Conservation (phyloP, 2,888 invertebrate genomes). For the Agrotis exclamationis region DNA sequence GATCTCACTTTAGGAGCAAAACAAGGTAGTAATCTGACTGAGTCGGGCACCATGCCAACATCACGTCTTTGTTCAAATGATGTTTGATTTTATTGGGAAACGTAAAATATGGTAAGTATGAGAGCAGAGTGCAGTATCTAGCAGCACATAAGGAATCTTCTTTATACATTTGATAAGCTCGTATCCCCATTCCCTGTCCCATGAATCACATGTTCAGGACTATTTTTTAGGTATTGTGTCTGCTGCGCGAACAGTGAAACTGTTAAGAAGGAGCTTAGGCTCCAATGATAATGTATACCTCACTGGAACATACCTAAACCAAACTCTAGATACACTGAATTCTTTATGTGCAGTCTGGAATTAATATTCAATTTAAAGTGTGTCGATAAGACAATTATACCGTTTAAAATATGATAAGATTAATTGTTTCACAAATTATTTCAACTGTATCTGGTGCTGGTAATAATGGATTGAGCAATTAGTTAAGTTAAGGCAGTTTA, state of each 20-base stretch:
- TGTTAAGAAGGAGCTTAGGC: background rate
- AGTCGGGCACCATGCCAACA: slow-evolving; percentile 50
- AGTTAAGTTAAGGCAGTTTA: slow-evolving; percentile 1
- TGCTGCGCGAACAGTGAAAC: no score
- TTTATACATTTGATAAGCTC: background rate
- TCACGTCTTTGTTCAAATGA: slow-evolving; percentile 50
- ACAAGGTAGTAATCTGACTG: slow-evolving; percentile 46
- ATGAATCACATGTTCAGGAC: no score
- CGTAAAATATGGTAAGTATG: slow-evolving; percentile 20
- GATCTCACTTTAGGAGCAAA: slow-evolving; percentile 32
- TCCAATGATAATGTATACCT: slow-evolving; percentile 3
- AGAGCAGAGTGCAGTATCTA: slow-evolving; percentile 1
- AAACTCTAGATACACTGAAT: slow-evolving; percentile 6
- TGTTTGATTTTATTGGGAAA: slow-evolving; percentile 49
- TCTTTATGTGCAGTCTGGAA: slow-evolving; percentile 4
- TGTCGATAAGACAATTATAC: slow-evolving; percentile 39
- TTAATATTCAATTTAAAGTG: slow-evolving; percentile 30
- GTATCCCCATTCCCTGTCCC: no score
- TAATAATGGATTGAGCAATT: slow-evolving; percentile 27
- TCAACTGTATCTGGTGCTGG: slow-evolving; percentile 9
- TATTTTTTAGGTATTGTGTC: no score
- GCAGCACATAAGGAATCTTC: background rate
- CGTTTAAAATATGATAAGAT: slow-evolving; percentile 40
- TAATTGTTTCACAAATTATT: slow-evolving; percentile 36
- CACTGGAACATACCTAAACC: slow-evolving; percentile 7